These are phyloP conservation scores for Acanthiza pusilla DNA, from an alignment of 2,797 vertebrate genomes.

Conservation along the genomic window DNA sequence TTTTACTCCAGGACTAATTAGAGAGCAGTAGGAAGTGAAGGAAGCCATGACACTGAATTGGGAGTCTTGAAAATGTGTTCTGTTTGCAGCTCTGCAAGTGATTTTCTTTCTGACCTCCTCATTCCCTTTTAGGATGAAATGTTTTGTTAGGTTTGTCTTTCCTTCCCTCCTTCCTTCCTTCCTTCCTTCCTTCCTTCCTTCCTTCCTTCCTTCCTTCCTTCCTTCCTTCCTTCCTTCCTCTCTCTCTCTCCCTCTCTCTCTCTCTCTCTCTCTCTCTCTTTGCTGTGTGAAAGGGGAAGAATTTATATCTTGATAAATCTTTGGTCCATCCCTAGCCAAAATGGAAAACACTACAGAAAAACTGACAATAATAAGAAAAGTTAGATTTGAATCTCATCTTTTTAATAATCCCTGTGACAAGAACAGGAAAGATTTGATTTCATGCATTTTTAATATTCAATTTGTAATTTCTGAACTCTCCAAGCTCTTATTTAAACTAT, in stretches of 20 bases:
- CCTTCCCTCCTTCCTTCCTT: background rate
- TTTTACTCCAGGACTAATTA: background rate
- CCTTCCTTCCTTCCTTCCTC: too few relatives aligned
- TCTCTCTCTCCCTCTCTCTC: rapidly evolving
- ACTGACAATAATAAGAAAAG: background rate
- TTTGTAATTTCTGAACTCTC: background rate
- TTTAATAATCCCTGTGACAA: background rate
- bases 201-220: too few relatives aligned
- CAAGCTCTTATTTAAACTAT: background rate
- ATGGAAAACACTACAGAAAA: background rate
- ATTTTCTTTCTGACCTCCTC: background rate
- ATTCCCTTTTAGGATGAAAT: background rate
- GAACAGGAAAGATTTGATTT: background rate
- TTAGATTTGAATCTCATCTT: background rate
- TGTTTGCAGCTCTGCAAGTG: background rate
- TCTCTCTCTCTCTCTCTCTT: too few relatives aligned
- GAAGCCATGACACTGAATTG: background rate
- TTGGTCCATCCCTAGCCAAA: background rate
- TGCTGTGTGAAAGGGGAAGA: background rate
- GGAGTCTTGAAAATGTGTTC: background rate
- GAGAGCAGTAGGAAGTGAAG: background rate
- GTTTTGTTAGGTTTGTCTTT: background rate
- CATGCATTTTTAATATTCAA: background rate
- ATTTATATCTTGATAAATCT: background rate
- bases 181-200: background rate